These are phyloP conservation scores for Lepidocyrtoides sp. DNA, from an alignment of 2,888 invertebrate genomes.

Conservation along the genomic window DNA sequence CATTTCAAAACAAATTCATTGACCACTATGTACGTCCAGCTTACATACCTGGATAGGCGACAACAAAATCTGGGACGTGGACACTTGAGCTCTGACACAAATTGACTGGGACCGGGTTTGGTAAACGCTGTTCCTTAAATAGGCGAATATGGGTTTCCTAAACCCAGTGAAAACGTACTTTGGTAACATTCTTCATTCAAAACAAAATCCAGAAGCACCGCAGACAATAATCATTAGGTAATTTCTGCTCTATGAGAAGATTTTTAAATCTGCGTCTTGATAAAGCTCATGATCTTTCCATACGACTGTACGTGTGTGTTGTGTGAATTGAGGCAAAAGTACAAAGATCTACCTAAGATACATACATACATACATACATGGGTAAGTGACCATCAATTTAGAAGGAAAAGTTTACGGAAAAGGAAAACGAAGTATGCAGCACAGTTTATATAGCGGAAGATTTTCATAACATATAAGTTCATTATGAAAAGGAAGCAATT, in stretches of 20 bases:
- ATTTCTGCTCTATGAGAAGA: not conserved
- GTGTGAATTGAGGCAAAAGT: not conserved
- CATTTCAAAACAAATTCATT: too few species aligned
- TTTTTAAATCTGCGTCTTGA: not conserved
- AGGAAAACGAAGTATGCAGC: too few species aligned
- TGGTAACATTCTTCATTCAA: conserved; percentile 26
- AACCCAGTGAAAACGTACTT: not conserved
- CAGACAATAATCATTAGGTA: not conserved
- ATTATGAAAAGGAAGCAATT: too few species aligned
- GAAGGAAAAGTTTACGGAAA: too few species aligned
- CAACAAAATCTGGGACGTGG: not conserved
- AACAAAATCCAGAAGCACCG: not conserved
- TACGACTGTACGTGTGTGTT: not conserved
- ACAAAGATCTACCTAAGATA: not conserved
- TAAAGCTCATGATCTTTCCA: not conserved
- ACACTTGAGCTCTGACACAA: not conserved
- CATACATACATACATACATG: not conserved
- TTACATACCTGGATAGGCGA: not conserved
- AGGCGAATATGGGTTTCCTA: not conserved
- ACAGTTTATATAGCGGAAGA: too few species aligned
- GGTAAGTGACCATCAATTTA: too few species aligned
- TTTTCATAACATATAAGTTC: too few species aligned
- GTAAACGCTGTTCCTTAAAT: not conserved
- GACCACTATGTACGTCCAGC: too few species aligned
- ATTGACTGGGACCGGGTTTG: not conserved